Evolutionary conservation across 2,797 vertebrate species (phyloP).

Genomic region (Eulemur coronatus): DNA sequence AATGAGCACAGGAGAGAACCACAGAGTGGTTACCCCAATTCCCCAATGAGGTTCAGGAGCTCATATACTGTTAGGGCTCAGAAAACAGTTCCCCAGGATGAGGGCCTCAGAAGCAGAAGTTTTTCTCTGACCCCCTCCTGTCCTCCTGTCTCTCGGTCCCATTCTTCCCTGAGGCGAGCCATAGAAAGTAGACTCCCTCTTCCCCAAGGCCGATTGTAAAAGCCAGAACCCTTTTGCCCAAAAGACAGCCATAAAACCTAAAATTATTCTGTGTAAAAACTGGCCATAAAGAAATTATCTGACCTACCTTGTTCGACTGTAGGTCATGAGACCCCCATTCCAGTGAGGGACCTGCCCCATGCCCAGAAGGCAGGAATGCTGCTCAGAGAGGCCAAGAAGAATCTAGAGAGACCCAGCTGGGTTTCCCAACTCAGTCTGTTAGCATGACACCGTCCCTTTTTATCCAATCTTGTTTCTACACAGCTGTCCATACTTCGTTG

Average conservation of each 20-base stretch:
- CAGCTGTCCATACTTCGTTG: neutral
- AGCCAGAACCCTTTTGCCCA: neutral
- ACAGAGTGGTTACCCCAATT: neutral
- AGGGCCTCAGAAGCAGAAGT: neutral
- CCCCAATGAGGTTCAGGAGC: neutral
- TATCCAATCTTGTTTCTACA: neutral
- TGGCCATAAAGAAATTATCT: neutral
- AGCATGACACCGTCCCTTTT: neutral
- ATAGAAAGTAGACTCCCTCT: neutral
- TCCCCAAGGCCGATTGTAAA: neutral
- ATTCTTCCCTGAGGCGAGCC: neutral
- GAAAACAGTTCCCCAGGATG: neutral
- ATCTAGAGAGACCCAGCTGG: neutral
- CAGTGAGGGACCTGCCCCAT: neutral
- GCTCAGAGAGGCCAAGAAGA: neutral
- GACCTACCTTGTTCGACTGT: neutral
- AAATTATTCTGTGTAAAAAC: neutral
- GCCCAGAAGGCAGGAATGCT: neutral
- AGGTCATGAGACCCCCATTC: too few species aligned
- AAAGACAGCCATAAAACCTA: neutral
- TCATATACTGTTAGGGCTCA: neutral
- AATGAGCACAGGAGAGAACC: too few species aligned
- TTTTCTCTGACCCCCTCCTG: neutral
- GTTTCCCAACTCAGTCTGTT: neutral
- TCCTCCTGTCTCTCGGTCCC: neutral